Conservation (phyloP, 1,140 invertebrate species). For the Drosophila murphyi region DNA sequence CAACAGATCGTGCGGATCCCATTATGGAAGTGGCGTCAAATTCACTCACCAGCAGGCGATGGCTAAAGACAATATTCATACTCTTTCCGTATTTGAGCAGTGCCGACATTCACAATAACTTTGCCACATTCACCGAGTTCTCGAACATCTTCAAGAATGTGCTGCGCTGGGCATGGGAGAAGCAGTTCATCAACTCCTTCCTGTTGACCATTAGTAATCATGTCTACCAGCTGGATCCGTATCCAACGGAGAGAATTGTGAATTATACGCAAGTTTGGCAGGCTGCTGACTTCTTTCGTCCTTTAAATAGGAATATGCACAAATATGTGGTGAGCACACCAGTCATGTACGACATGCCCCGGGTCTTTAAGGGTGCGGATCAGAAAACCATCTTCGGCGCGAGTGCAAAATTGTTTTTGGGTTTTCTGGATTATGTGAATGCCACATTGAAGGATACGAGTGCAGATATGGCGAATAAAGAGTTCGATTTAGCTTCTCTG, state of each 20-base stretch:
- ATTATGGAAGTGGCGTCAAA: slow-evolving; percentile 72
- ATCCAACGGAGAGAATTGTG: slow-evolving; percentile 51
- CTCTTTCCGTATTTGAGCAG: slow-evolving; percentile 47
- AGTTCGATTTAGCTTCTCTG: slow-evolving; percentile 46
- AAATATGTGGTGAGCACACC: slow-evolving; percentile 62
- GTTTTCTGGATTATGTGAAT: slow-evolving; percentile 66
- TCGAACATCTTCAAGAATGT: slow-evolving; percentile 24
- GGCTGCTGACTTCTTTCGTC: slow-evolving; percentile 50
- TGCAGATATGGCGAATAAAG: slow-evolving; percentile 17
- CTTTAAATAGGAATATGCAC: slow-evolving; percentile 44
- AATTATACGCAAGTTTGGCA: slow-evolving; percentile 63
- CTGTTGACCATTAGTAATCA: slow-evolving; percentile 63
- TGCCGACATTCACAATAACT: slow-evolving; percentile 26
- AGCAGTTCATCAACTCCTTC: slow-evolving; percentile 65
- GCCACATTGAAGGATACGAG: slow-evolving; percentile 60
- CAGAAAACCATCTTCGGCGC: slow-evolving; percentile 53
- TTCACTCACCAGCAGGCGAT: slow-evolving; percentile 44
- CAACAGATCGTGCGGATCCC: slow-evolving; percentile 62
- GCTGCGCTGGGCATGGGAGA: slow-evolving; percentile 64
- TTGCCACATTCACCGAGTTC: slow-evolving; percentile 34
- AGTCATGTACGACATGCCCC: slow-evolving; percentile 63
- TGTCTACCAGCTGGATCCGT: slow-evolving; percentile 63
- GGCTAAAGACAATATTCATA: slow-evolving; percentile 70
- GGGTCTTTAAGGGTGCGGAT: slow-evolving; percentile 58
- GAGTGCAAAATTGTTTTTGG: slow-evolving; percentile 64